A percentile compares a stretch with the other conserved stretches of the same genome.
phyloP scores from a whole-genome alignment of 2,797 vertebrate genomes.

The Scyliorhinus canicula region DNA sequence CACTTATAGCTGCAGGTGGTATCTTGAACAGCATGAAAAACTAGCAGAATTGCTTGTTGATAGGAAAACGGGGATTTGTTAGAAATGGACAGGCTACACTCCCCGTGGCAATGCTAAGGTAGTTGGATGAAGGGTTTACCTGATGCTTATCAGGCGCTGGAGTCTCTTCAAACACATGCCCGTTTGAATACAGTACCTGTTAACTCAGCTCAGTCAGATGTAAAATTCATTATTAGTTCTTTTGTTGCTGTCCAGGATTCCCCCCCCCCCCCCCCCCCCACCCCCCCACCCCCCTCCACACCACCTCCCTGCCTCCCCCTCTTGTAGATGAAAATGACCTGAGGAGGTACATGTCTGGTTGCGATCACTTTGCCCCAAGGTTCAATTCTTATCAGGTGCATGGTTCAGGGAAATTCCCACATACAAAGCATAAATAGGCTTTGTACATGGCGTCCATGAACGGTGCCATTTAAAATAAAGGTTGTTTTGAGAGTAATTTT shows the following conservation, averaged over 20 bases:
- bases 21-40: neutral
- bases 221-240: constrained; percentile 33
- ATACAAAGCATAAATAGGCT: neutral
- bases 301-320: neutral
- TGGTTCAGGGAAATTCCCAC: neutral
- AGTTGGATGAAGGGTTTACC: constrained; percentile 31
- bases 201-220: neutral
- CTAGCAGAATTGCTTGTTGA: constrained; percentile 32
- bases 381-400: constrained; percentile 12
- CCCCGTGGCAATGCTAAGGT: constrained; percentile 34
- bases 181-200: constrained; percentile 13
- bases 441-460: neutral
- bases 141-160: constrained; percentile 33
- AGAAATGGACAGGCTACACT: neutral
- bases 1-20: constrained; percentile 31
- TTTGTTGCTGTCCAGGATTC: constrained; percentile 13
- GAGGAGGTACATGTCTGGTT: constrained; percentile 33
- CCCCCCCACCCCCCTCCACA: neutral
- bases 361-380: constrained; percentile 25
- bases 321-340: constrained; percentile 3
- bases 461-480: neutral
- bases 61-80: constrained; percentile 34
- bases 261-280: too few relatives aligned
- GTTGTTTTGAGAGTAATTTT: neutral
- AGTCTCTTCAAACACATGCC: constrained; percentile 17